Conservation (phyloP, 1,140 invertebrate species). For the Cecropterus lyciades region DNA sequence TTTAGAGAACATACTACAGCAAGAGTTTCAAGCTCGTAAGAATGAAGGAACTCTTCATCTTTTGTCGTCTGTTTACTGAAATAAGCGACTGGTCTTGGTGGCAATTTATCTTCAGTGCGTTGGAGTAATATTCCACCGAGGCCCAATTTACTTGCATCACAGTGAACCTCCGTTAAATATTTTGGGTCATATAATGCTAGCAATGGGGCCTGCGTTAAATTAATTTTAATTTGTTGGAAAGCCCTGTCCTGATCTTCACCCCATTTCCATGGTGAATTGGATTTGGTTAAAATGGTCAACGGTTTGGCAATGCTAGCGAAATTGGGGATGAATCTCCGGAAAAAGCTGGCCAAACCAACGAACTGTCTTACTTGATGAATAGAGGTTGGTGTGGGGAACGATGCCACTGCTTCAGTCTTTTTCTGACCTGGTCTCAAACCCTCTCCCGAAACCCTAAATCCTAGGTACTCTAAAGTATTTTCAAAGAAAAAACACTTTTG, state of each 20-base stretch:
- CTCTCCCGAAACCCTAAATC: neutral
- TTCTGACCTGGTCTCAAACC: slow-evolving; percentile 4
- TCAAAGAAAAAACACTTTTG: neutral
- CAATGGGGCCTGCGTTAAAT: neutral
- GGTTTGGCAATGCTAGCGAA: slow-evolving; percentile 10
- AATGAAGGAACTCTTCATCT: slow-evolving; percentile 50
- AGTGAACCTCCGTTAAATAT: slow-evolving; percentile 8
- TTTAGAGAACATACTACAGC: slow-evolving; percentile 5
- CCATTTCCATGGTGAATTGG: neutral
- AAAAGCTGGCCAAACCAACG: slow-evolving; percentile 16
- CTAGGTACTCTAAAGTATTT: slow-evolving; percentile 4
- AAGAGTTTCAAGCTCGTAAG: slow-evolving; percentile 7
- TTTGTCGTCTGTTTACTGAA: slow-evolving; percentile 40
- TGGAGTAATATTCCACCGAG: slow-evolving; percentile 2
- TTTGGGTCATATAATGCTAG: slow-evolving; percentile 4
- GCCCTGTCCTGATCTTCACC: neutral
- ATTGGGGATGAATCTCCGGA: slow-evolving; percentile 8
- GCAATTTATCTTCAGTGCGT: neutral
- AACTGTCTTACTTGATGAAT: slow-evolving; percentile 6
- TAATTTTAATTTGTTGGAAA: neutral
- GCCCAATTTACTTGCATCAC: slow-evolving; percentile 1
- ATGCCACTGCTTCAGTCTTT: slow-evolving; percentile 10
- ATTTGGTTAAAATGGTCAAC: slow-evolving; percentile 3
- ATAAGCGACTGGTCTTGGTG: slow-evolving; percentile 35
- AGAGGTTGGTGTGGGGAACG: slow-evolving; percentile 4